Conservation (phyloP, 2,797 vertebrate genomes). For the Mionectes olivaceus region DNA sequence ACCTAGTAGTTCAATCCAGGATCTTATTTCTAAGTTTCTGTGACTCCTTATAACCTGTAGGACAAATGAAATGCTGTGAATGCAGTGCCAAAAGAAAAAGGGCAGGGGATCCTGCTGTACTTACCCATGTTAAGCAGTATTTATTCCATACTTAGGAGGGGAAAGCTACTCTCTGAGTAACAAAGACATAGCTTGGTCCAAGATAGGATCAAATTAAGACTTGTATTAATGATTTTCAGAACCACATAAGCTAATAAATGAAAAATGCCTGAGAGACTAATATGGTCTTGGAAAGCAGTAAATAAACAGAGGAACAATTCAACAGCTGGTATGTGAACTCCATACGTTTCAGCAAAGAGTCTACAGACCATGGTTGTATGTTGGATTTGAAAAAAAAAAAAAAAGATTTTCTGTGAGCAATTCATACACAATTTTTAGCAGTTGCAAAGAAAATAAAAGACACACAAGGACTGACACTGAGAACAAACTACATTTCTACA, state of each 20-base stretch:
- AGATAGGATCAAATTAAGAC: neutral
- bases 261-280: neutral
- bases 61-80: conserved; percentile 67
- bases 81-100: neutral
- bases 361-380: neutral
- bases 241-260: neutral
- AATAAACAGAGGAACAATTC: neutral
- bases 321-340: neutral
- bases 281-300: neutral
- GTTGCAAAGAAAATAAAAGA: neutral
- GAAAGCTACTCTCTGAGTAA: neutral
- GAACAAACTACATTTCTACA: neutral
- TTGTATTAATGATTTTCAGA: neutral
- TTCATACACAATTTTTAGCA: neutral
- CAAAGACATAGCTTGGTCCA: neutral
- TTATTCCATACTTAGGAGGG: conserved; percentile 2
- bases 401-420: neutral
- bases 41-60: conserved; percentile 50
- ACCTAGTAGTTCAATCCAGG: conserved; percentile 20
- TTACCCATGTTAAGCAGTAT: conserved; percentile 1
- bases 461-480: neutral
- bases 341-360: neutral
- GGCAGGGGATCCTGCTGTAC: neutral
- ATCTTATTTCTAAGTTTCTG: conserved; percentile 62
- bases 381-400: neutral